Base-by-base conservation (phyloP, 1,140 invertebrate species). In the Archivesica marissinica region DNA sequence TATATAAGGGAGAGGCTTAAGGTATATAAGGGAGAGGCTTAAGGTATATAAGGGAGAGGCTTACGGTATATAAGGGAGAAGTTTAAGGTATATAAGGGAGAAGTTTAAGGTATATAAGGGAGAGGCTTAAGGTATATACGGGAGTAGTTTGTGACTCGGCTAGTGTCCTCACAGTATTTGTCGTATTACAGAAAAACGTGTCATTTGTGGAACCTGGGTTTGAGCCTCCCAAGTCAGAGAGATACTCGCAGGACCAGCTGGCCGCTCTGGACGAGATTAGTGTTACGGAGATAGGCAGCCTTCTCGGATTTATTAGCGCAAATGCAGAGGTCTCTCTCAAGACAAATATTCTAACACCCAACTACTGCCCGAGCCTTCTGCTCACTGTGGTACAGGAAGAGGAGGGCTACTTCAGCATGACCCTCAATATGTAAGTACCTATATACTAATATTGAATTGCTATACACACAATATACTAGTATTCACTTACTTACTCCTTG, bases 241-340 rank as follows among this genome's bases (percentile, higher is more conserved):
- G 68, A n/a, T 75, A 83, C 44, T 28, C n/a, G 1, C 80, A 83
- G 15, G 70, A 83, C 30, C 44, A 74, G 50, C 9, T 83, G n/a
- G 3, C 28, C 2, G 54, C 68, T 2, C 3, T 20, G 9, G 80
- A 83, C 44, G 52, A 83, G 70, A 54, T 83, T 28, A 64, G 47
- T 30, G 25, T 83, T 25, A 75, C 68, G 23, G 80, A 83, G 68
- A 74, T 59, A 15, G 80, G 80, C 3, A 83, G 80, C 56, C 47
- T 83, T 6, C 15, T 72, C 30, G 80, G 80, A n/a, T 75, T 83
- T 23, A 33, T 83, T 35, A 50, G 44, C 1, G 33, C 25, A 25
- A 20, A 56, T 39, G 28, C 52, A n/a, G 41, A 47, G n/a, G 23
- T 56, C 13, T 30, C 38, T 11, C 20, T 83, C 39, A 50, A 74